These are phyloP conservation scores for Hololepta plana DNA, from an alignment of 2,888 invertebrate species.

Conservation along the genomic window DNA sequence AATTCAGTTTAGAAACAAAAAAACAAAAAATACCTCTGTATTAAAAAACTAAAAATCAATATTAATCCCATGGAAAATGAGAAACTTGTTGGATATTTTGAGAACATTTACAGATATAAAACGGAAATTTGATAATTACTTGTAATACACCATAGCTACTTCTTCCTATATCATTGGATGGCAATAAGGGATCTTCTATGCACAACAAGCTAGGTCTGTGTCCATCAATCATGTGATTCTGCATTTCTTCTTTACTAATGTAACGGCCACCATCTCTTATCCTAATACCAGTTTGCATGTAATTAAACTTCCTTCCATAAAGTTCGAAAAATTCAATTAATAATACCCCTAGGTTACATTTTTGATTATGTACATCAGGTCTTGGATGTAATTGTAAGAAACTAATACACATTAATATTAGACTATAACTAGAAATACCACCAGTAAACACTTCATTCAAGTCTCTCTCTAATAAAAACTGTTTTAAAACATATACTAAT, in stretches of 20 bases:
- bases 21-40: too few relatives aligned
- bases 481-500: conserved; percentile 92
- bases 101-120: neutral
- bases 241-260: conserved; percentile 84
- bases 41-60: too few relatives aligned
- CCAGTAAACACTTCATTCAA: conserved; percentile 99
- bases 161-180: conserved; percentile 94
- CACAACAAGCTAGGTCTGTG: conserved; percentile 86
- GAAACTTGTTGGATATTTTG: neutral
- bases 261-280: conserved; percentile 88
- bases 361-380: conserved; percentile 35
- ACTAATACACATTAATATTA: conserved; percentile 96
- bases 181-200: conserved; percentile 93
- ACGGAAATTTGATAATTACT: conserved; percentile 27
- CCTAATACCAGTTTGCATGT: conserved; percentile 83
- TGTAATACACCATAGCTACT: conserved; percentile 89
- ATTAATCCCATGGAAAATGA: neutral
- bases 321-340: conserved; percentile 95
- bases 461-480: conserved; percentile 93
- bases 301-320: conserved; percentile 92
- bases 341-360: conserved; percentile 72
- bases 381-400: conserved; percentile 87
- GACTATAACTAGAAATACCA: conserved; percentile 96
- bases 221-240: conserved; percentile 85
- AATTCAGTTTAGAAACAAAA: too few relatives aligned